These are phyloP conservation scores for Icerya purchasi DNA, from an alignment of 2,888 invertebrate genomes.

Conservation along the genomic window DNA sequence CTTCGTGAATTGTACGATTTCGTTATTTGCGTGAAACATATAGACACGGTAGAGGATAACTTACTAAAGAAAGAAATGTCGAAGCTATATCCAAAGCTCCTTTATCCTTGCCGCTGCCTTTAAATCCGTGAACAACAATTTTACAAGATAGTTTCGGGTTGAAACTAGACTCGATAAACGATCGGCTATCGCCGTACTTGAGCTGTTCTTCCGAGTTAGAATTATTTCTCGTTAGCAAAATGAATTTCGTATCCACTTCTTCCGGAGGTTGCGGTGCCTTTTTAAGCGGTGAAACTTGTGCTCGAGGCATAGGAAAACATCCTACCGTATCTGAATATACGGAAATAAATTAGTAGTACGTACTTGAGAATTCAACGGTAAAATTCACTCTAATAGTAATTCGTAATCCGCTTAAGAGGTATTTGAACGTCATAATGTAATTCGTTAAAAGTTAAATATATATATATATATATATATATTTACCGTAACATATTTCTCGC, in stretches of 20 bases:
- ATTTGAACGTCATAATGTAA: too few relatives aligned
- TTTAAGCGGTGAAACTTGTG: constrained; percentile 30
- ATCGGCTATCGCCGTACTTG: constrained; percentile 28
- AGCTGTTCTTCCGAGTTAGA: constrained; percentile 18
- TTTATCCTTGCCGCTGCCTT: constrained; percentile 32
- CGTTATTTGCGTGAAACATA: not conserved
- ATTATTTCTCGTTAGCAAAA: constrained; percentile 27
- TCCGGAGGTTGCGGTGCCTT: constrained; percentile 33
- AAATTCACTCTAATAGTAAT: too few relatives aligned
- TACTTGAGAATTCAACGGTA: too few relatives aligned
- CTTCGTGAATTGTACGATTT: too few relatives aligned
- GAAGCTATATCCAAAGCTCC: constrained; percentile 28
- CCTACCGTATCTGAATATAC: constrained; percentile 35
- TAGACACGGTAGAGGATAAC: constrained; percentile 19
- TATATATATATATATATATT: constrained; percentile 8
- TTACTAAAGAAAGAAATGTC: constrained; percentile 31
- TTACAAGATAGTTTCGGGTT: constrained; percentile 28
- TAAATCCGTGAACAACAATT: constrained; percentile 35
- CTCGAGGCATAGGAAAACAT: constrained; percentile 30
- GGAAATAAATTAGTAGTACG: too few relatives aligned
- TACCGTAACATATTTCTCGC: constrained; percentile 22
- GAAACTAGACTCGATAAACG: constrained; percentile 28
- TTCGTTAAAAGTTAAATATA: too few relatives aligned
- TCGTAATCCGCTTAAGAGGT: too few relatives aligned
- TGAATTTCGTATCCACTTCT: constrained; percentile 31